Evolutionary conservation across 2,888 invertebrate species (phyloP).

Genomic region (Scaptomyza polygonia): DNA sequence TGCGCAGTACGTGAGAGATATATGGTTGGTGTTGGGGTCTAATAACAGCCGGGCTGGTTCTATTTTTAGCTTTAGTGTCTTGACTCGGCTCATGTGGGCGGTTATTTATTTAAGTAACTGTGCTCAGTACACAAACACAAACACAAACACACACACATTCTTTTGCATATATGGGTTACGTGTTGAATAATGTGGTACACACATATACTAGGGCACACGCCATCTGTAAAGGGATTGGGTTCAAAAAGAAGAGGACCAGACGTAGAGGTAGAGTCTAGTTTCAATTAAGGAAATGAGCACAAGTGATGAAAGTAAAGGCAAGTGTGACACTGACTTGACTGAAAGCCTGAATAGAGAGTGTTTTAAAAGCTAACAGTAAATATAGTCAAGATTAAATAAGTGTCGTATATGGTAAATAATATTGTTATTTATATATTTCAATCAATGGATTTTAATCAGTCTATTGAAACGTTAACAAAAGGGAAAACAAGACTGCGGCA

Average conservation of each 20-base stretch:
- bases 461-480: too few relatives aligned
- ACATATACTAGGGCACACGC: slow-evolving; percentile 14
- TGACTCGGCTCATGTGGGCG: slow-evolving; percentile 51
- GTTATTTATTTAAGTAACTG: slow-evolving; percentile 52
- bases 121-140: slow-evolving; percentile 23
- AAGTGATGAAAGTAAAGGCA: slow-evolving; percentile 7
- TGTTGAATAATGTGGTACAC: slow-evolving; percentile 58
- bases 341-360: background rate
- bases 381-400: background rate
- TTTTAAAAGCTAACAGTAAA: background rate
- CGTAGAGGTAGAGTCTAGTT: slow-evolving; percentile 9
- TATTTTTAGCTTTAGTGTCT: slow-evolving; percentile 65
- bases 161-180: slow-evolving; percentile 65
- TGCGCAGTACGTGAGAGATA: slow-evolving; percentile 56
- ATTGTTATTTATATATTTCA: background rate
- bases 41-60: slow-evolving; percentile 55
- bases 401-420: background rate
- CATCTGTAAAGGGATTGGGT: slow-evolving; percentile 1
- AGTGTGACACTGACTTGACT: background rate
- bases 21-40: slow-evolving; percentile 23
- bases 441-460: background rate
- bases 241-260: background rate
- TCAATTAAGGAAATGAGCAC: slow-evolving; percentile 35
- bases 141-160: slow-evolving; percentile 4
- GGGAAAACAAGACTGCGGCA: too few relatives aligned